Evolutionary conservation across 64 coral and sea anemone genomes (phyloP).

Genomic region (Astreopora myriophthalma): DNA sequence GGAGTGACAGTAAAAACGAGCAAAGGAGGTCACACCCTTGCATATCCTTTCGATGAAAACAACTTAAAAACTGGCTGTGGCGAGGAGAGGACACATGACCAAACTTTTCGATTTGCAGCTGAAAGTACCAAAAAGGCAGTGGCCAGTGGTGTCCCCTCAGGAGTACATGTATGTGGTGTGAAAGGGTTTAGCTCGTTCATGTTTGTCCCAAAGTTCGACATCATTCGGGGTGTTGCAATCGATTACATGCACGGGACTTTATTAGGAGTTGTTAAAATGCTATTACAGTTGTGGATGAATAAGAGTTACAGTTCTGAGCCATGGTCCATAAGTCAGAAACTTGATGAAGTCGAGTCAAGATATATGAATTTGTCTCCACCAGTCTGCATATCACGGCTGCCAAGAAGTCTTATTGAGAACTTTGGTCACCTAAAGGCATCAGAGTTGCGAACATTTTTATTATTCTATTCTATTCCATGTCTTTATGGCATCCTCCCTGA

Average conservation of each 20-base stretch:
- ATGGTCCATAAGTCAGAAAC: background rate
- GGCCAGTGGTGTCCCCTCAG: background rate
- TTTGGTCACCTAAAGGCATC: background rate
- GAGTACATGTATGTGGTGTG: conserved; percentile 38
- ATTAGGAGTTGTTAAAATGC: conserved; percentile 51
- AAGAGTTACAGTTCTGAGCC: conserved; percentile 31
- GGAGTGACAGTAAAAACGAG: conserved; percentile 20
- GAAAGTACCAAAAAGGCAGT: conserved; percentile 6
- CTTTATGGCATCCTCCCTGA: background rate
- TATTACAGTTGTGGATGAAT: conserved; percentile 34
- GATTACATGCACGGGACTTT: conserved; percentile 60
- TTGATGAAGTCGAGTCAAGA: conserved; percentile 4
- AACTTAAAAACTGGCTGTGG: conserved; percentile 50
- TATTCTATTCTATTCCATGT: too few species aligned
- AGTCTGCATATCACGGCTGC: conserved; percentile 22
- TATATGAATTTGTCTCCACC: conserved; percentile 24
- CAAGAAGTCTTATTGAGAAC: conserved; percentile 32
- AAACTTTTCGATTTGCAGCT: conserved; percentile 40
- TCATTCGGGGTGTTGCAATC: conserved; percentile 37
- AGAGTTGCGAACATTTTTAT: background rate
- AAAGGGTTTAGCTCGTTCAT: conserved; percentile 46
- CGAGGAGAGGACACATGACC: conserved; percentile 37
- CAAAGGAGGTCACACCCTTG: conserved; percentile 27
- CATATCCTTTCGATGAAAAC: conserved; percentile 41
- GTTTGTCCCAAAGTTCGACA: conserved; percentile 56